Percentiles rank a stretch among this genome's conserved stretches.
phyloP scores from a whole-genome alignment of 2,888 invertebrate species.

The Ectemnius lituratus region DNA sequence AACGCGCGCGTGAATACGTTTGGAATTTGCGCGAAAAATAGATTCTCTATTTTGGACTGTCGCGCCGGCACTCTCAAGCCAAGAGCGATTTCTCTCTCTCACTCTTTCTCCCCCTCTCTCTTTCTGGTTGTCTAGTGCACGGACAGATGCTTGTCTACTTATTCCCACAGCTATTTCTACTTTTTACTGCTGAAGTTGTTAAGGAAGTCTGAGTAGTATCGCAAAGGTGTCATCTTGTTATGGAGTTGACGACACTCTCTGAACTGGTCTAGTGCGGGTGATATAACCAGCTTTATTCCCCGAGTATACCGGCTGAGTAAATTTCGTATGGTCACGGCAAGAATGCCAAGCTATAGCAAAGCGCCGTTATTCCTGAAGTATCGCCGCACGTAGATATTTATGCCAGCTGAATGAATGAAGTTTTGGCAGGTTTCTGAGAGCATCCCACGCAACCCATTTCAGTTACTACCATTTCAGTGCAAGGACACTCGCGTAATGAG shows the following conservation, averaged over 20 bases:
- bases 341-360: background rate
- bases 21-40: conserved; percentile 25
- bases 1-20: conserved; percentile 15
- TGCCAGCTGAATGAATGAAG: conserved; percentile 52
- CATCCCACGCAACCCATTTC: conserved; percentile 37
- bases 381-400: conserved; percentile 25
- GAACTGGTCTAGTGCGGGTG: background rate
- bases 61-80: conserved; percentile 13
- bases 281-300: background rate
- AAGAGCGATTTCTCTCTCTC: conserved; percentile 6
- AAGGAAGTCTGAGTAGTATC: no score
- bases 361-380: conserved; percentile 22
- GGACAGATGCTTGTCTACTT: no score
- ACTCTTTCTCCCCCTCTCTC: no score
- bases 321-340: background rate
- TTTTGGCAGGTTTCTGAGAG: conserved; percentile 37
- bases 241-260: no score
- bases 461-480: conserved; percentile 19
- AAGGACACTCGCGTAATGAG: conserved; percentile 28
- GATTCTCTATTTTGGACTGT: conserved; percentile 22
- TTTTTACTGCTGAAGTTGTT: no score
- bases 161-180: no score
- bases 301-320: background rate
- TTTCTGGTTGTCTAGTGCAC: no score
- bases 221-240: no score